These are phyloP conservation scores for Morpho helenor DNA, from an alignment of 2,888 invertebrate genomes.

Conservation along the genomic window DNA sequence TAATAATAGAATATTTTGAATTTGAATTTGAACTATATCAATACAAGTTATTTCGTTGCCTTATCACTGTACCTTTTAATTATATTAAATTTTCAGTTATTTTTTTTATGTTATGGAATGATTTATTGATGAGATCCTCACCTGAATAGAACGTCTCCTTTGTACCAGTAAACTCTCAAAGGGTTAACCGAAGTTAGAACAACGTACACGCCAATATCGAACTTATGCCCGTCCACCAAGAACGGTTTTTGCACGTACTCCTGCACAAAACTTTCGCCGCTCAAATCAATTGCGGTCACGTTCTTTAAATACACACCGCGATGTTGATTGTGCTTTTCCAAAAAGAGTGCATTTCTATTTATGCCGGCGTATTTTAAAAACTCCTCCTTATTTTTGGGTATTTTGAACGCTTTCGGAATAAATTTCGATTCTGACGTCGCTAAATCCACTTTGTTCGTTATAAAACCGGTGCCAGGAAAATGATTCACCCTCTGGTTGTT, in stretches of 20 bases:
- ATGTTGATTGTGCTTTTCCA: conserved; percentile 95
- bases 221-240: conserved; percentile 95
- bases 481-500: conserved; percentile 93
- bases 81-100: not conserved
- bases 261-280: conserved; percentile 91
- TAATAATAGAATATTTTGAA: too few relatives aligned
- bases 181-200: conserved; percentile 95
- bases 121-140: conserved; percentile 39
- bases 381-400: conserved; percentile 86
- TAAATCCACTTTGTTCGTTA: conserved; percentile 94
- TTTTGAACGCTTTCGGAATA: conserved; percentile 92
- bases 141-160: conserved; percentile 94
- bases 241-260: conserved; percentile 93
- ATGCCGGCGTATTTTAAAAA: conserved; percentile 83
- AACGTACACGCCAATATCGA: conserved; percentile 97
- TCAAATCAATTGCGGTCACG: conserved; percentile 84
- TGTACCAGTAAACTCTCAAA: conserved; percentile 91
- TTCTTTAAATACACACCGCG: conserved; percentile 89
- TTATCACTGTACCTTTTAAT: too few relatives aligned
- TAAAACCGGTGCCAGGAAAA: conserved; percentile 94
- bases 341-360: conserved; percentile 87
- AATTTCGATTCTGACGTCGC: conserved; percentile 88
- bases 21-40: too few relatives aligned
- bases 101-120: too few relatives aligned
- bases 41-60: too few relatives aligned